These are phyloP conservation scores for Neria commutata DNA, from an alignment of 2,888 invertebrate genomes.

Conservation along the genomic window DNA sequence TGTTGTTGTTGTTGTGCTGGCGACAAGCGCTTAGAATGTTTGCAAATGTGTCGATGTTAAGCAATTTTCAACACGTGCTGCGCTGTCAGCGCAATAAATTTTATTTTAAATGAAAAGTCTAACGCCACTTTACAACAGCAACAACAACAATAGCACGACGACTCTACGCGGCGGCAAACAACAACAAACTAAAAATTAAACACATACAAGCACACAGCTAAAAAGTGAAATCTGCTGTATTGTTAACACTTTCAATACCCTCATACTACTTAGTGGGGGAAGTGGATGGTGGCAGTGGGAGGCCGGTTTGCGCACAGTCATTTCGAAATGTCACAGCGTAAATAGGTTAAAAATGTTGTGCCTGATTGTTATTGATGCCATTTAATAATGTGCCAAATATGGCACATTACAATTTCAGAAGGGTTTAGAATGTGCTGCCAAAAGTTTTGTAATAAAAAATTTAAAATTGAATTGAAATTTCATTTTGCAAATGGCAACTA, in stretches of 20 bases:
- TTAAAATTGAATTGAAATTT: constrained; percentile 42
- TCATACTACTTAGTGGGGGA: no score
- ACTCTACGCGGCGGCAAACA: no score
- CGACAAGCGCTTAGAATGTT: constrained; percentile 21
- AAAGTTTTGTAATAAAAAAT: constrained; percentile 48
- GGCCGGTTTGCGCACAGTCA: no score
- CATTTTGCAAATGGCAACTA: constrained; percentile 41
- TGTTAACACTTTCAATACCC: no score
- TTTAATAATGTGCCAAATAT: constrained; percentile 49
- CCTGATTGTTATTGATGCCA: constrained; percentile 53
- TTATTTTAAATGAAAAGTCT: constrained; percentile 45
- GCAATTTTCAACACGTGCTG: constrained; percentile 59
- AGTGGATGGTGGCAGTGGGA: no score
- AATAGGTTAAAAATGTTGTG: constrained; percentile 47
- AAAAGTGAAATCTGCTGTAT: no score
- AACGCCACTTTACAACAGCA: constrained; percentile 34
- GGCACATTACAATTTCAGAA: constrained; percentile 36
- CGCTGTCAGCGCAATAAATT: constrained; percentile 57
- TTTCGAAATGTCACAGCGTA: constrained; percentile 13
- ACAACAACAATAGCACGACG: constrained; percentile 9
- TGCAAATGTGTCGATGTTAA: constrained; percentile 42
- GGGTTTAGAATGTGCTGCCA: constrained; percentile 43
- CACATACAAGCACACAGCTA: background rate
- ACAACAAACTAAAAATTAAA: background rate
- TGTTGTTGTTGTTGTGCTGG: background rate